Evolutionary conservation across 2,113 vertebrate species (phyloP).

Genomic region (Herpetotheres cachinnans): DNA sequence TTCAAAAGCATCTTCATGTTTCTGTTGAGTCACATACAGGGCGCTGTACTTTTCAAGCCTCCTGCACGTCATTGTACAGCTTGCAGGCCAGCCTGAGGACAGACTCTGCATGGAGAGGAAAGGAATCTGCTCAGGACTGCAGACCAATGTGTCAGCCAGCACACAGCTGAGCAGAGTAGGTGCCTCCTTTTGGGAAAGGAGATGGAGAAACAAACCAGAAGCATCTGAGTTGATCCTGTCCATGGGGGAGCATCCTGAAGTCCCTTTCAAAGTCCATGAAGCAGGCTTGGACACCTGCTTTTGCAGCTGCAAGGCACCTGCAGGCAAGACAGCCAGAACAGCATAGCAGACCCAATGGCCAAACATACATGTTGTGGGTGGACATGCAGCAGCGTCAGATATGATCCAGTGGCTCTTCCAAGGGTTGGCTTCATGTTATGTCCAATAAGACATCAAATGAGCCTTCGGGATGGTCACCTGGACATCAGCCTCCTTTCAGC

Average conservation of each 20-base stretch:
- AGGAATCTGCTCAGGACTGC: background rate
- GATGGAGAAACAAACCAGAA: background rate
- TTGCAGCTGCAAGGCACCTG: background rate
- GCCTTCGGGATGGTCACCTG: background rate
- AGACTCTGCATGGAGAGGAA: background rate
- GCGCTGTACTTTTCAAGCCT: background rate
- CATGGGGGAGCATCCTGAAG: background rate
- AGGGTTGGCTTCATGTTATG: background rate
- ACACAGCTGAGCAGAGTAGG: background rate
- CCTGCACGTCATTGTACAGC: background rate
- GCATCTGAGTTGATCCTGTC: background rate
- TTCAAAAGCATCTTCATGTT: slow-evolving; percentile 41
- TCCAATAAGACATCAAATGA: background rate
- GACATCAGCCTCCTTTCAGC: background rate
- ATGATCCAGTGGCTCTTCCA: background rate
- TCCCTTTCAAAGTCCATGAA: background rate
- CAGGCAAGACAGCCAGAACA: background rate
- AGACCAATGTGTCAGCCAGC: background rate
- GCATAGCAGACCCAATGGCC: background rate
- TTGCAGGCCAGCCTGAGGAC: background rate
- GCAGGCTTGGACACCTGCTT: background rate
- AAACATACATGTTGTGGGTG: background rate
- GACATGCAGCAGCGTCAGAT: background rate
- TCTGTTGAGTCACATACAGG: background rate
- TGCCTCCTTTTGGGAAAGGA: background rate